These are phyloP conservation scores for Hyla sarda DNA, from an alignment of 2,113 vertebrate species.

Conservation along the genomic window DNA sequence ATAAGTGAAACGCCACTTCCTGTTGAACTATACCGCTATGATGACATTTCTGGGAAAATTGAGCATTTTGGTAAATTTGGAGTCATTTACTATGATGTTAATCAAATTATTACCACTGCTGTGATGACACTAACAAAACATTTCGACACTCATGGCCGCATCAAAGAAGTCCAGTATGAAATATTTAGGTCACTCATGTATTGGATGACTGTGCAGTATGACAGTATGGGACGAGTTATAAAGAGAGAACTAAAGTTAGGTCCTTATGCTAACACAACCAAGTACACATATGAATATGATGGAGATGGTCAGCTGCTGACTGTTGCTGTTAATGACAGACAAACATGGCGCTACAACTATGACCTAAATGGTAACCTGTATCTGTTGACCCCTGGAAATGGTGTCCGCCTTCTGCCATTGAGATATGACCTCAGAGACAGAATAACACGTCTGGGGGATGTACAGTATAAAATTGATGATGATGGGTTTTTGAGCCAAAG, in stretches of 20 bases:
- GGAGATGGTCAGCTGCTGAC: constrained; percentile 95
- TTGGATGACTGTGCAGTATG: constrained; percentile 99
- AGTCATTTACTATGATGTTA: constrained; percentile 98
- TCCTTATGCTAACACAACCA: constrained; percentile 96
- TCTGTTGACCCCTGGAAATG: constrained; percentile 92
- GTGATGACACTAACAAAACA: constrained; percentile 99
- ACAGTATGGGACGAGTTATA: constrained; percentile 96
- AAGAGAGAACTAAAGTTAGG: constrained; percentile 98
- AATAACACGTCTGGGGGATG: constrained; percentile 92
- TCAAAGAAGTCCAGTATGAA: constrained; percentile 98
- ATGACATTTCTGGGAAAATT: constrained; percentile 98
- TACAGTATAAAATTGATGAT: constrained; percentile 94
- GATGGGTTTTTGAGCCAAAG: constrained; percentile 94
- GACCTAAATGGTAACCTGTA: constrained; percentile 98
- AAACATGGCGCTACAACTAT: constrained; percentile 98
- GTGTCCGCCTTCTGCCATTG: constrained; percentile 89
- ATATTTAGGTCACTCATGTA: constrained; percentile 99
- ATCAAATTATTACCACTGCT: constrained; percentile 97
- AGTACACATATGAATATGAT: constrained; percentile 97
- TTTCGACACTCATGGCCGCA: constrained; percentile 96
- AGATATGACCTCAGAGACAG: constrained; percentile 95
- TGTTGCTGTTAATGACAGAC: constrained; percentile 95
- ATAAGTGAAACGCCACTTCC: constrained; percentile 97
- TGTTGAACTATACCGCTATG: constrained; percentile 95
- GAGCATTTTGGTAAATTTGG: constrained; percentile 99